Base-by-base conservation (phyloP, 2,888 invertebrate species). In the Graphium colonna region DNA sequence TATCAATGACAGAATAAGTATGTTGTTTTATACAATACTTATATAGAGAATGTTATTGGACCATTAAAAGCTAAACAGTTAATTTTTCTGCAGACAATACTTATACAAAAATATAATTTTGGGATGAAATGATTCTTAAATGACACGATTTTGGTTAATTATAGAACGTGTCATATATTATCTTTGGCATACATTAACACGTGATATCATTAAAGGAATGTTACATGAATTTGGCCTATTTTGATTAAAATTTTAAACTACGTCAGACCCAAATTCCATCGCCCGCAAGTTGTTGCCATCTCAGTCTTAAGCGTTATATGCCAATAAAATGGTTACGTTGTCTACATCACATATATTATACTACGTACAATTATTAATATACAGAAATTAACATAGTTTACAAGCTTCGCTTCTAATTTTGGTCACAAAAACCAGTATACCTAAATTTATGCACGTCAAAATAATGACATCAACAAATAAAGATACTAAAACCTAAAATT, bases 51-150 rank as follows among this genome's bases (percentile, higher is more conserved):
- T 59, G 61, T 65, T 61, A 66, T 68, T 64, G 67, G 66, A 69
- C 66, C 70, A 67, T 73, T 68, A 70, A 65, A 65, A 65, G 65
- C 63, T 71, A 64, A 63, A 69, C 72, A 75, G 76, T 76, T 77
- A 68, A 10, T 12, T 39, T 72, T 67, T 69, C 66, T 69, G 76
- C 77, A 73, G 72, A 77, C 72, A 83, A 86, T 82, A 82, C 75
- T 74, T 82, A 78, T 87, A 87, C 85, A 87, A 87, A 87, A 87
- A 87, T 87, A 87, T 83, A 75, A 79, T 80, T 79, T 81, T 71
- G 70, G 68, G 69, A 66, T 71, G 67, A 69, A 71, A 71, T 64
- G 65, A 64, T 67, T 53, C 58, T 61, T 62, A 58, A 59, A 59
- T 60, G 40, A 55, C 56, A 52, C 50, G 54, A 58, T 58, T 58